phyloP scores from a whole-genome alignment of 2,797 vertebrate genomes.

The Anguilla megastoma region DNA sequence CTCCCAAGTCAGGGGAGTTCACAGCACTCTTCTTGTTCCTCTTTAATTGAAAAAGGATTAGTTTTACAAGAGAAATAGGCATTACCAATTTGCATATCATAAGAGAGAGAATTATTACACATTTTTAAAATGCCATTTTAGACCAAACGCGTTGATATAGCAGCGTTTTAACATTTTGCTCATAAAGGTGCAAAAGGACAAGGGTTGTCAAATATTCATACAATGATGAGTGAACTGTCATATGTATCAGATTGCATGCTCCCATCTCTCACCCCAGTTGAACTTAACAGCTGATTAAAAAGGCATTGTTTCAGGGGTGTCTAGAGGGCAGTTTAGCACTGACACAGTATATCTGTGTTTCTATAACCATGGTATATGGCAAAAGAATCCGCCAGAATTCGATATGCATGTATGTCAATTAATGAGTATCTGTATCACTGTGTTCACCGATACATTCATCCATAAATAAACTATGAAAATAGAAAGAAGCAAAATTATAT shows the following conservation, averaged over 20 bases:
- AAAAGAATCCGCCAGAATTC: neutral
- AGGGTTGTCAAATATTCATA: conserved; percentile 67
- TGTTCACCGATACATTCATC: neutral
- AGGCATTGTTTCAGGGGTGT: conserved; percentile 28
- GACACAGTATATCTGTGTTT: neutral
- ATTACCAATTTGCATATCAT: neutral
- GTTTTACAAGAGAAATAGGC: neutral
- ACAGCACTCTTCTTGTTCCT: neutral
- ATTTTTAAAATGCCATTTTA: neutral
- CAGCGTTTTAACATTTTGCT: conserved; percentile 36
- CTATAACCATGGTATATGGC: neutral
- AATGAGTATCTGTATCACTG: neutral
- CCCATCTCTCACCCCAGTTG: conserved; percentile 61
- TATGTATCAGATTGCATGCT: conserved; percentile 65
- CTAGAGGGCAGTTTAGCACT: neutral
- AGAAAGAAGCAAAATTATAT: neutral
- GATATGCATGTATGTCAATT: neutral
- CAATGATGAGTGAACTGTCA: conserved; percentile 60
- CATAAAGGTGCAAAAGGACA: conserved; percentile 36
- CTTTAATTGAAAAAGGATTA: neutral
- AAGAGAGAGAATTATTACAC: neutral
- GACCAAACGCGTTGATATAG: conserved; percentile 12
- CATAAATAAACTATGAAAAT: neutral
- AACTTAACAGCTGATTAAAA: conserved; percentile 62
- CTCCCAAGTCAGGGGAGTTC: neutral